Evolutionary conservation across 2,113 vertebrate genomes (phyloP).

Genomic region (Pomatorhinus ruficollis): DNA sequence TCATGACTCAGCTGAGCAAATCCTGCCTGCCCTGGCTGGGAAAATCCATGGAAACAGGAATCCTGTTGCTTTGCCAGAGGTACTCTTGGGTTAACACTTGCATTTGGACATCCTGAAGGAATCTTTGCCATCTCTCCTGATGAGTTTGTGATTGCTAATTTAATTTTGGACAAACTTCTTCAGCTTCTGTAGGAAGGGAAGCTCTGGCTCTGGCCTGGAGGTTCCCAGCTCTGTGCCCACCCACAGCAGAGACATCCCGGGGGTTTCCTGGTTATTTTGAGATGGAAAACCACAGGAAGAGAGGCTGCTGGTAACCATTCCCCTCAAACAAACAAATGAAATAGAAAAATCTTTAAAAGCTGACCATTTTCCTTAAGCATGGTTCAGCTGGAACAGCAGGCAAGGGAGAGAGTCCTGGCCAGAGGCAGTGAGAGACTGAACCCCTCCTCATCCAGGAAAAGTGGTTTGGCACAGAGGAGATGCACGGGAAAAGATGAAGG

Average conservation of each 20-base stretch:
- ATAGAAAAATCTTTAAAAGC: not conserved
- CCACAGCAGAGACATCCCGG: not conserved
- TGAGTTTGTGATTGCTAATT: not conserved
- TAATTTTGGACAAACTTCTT: not conserved
- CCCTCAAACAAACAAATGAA: not conserved
- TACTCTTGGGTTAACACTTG: not conserved
- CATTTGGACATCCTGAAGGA: not conserved
- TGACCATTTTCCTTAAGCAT: not conserved
- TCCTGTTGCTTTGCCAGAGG: not conserved
- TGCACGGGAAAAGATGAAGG: not conserved
- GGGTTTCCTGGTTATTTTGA: not conserved
- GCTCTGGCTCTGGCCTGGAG: not conserved
- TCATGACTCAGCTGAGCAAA: conserved; percentile 11
- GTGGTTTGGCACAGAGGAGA: not conserved
- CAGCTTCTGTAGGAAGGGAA: not conserved
- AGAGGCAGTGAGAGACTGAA: not conserved
- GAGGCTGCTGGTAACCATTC: not conserved
- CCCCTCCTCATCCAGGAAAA: not conserved
- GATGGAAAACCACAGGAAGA: not conserved
- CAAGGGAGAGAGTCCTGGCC: not conserved
- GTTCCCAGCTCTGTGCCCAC: not conserved
- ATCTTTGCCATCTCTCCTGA: not conserved
- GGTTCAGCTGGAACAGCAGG: not conserved
- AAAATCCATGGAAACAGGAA: not conserved
- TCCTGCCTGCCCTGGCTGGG: not conserved